A percentile compares a stretch with the other conserved stretches of the same genome.
Conservation (phyloP, 1,140 invertebrate genomes). For the Rhopalosiphum padi region DNA sequence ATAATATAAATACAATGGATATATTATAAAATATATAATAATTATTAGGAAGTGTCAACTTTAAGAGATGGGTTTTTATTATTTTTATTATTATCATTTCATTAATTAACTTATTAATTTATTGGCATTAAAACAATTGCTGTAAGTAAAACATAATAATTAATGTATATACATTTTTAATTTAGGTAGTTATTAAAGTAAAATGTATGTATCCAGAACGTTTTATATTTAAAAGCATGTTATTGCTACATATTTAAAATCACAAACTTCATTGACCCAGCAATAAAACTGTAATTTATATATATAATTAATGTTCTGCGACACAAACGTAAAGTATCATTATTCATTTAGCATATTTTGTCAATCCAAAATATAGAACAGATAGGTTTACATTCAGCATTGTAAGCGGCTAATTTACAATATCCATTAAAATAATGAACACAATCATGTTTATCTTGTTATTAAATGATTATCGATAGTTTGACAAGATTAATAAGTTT, state of each 20-base stretch:
- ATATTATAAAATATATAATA: neutral
- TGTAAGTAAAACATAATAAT: too few species aligned
- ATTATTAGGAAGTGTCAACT: too few species aligned
- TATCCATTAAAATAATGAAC: neutral
- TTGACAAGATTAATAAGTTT: constrained; percentile 1
- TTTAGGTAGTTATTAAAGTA: too few species aligned
- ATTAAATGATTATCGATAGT: neutral
- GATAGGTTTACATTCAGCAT: neutral
- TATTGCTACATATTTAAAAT: too few species aligned
- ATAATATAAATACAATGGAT: neutral
- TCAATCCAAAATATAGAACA: neutral
- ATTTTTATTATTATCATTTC: too few species aligned
- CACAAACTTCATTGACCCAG: too few species aligned
- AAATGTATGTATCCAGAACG: too few species aligned
- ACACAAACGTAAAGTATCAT: neutral
- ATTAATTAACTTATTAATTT: too few species aligned
- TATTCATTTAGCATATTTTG: neutral
- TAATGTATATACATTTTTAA: too few species aligned
- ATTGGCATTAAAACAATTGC: too few species aligned
- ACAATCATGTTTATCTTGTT: neutral
- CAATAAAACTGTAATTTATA: neutral
- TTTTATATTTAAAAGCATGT: too few species aligned
- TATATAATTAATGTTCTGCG: neutral
- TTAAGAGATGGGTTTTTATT: neutral
- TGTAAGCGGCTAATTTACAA: neutral